Evolutionary conservation across 2,797 vertebrate species (phyloP), one percentile per base, ranked within the genome.

Genomic region (Arremon brunneinucha): DNA sequence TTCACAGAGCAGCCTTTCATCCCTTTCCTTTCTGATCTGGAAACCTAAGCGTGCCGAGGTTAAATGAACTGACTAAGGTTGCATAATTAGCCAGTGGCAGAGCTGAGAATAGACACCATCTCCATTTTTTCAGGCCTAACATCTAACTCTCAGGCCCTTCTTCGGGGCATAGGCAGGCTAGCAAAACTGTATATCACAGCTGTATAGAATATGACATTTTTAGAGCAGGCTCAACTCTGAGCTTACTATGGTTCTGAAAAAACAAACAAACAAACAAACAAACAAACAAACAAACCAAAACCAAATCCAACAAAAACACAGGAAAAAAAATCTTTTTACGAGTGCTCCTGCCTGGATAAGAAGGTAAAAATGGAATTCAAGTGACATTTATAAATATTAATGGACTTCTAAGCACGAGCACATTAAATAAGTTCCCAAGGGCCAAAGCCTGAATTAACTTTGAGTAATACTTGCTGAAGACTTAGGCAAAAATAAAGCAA

Each of bases 121-220:
- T 64, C 81, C 26, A 18, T 92, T 94, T 78, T 82, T 90, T 52
- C 79, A 86, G 89, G 84, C 53, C 69, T 16, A 65, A 55, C 34
- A 89, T 70, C 44, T 65, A 89, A 77, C 47, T 83, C 44, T 32
- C 20, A 71, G 72, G 75, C 59, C 34, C 7, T 6, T 78, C 84
- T 77, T 6, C 1, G 22, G 87, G 87, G 50, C 84, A 92, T 8
- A 87, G 60, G 30, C 69, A 75, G 71, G 32, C 84, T 59, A 89
- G 49, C 60, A 91, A 81, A 92, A 37, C 69, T 86, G 20, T 77
- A 12, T 17, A 78, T 81, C 43, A 69, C 49, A 78, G 50, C 47
- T 92, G 30, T 90, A 91, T 27, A 75, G 39, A 81, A 44, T 20
- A 80, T 72, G 93, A 96, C 95, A 86, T 93, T 95, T 95, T 87